phyloP scores from a whole-genome alignment of 2,888 invertebrate genomes.

The Acrobeloides nanus region DNA sequence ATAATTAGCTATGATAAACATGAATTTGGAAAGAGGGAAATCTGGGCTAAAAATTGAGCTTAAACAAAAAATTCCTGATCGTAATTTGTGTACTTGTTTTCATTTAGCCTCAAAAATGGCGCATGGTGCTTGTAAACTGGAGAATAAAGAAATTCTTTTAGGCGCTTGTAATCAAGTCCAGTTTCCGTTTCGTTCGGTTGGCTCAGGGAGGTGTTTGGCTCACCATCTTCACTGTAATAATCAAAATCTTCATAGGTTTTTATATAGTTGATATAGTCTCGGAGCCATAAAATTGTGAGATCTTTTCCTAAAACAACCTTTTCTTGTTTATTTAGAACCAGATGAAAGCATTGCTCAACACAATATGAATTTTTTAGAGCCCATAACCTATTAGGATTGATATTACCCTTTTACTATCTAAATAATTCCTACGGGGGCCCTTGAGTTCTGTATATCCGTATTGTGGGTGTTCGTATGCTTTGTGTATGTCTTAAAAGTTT shows the following conservation, averaged over 20 bases:
- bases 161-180: constrained; percentile 20
- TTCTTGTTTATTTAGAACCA: no score
- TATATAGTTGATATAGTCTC: constrained; percentile 39
- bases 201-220: constrained; percentile 1
- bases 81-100: constrained; percentile 13
- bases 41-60: no score
- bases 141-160: constrained; percentile 32
- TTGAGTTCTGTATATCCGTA: no score
- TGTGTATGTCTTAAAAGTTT: no score
- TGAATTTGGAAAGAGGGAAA: constrained; percentile 33
- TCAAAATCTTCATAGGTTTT: constrained; percentile 19
- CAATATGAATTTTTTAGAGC: no score
- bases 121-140: constrained; percentile 37
- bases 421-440: no score
- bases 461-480: no score
- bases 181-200: constrained; percentile 11
- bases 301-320: constrained; percentile 28
- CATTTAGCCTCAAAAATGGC: constrained; percentile 26
- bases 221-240: constrained; percentile 18
- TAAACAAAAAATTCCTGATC: no score
- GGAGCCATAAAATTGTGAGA: constrained; percentile 41
- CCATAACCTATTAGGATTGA: no score
- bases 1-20: constrained; percentile 35
- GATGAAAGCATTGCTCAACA: no score
- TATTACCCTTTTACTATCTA: no score